Percentiles rank a stretch among this genome's conserved stretches.
Evolutionary conservation across 2,113 vertebrate species (phyloP).

Genomic region (Nanorana parkeri): DNA sequence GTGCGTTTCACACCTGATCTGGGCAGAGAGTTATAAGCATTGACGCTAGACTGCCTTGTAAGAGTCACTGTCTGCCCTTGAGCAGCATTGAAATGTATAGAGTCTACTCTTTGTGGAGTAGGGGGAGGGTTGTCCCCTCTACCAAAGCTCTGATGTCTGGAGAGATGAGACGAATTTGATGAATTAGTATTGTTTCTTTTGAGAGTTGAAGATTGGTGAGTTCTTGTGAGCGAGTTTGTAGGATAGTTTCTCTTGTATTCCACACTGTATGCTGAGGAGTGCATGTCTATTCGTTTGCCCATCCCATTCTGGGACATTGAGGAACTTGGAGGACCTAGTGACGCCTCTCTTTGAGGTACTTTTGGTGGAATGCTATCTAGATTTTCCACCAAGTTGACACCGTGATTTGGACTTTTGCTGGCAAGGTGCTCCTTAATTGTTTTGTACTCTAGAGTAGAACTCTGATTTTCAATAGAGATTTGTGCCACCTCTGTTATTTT

Average conservation of each 20-base stretch:
- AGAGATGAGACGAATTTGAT: constrained; percentile 95
- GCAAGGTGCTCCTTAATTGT: constrained; percentile 83
- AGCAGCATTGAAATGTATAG: constrained; percentile 89
- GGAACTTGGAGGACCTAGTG: constrained; percentile 79
- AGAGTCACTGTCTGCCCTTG: constrained; percentile 83
- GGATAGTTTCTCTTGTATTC: constrained; percentile 89
- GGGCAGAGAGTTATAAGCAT: constrained; percentile 89
- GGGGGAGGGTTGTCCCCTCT: constrained; percentile 91
- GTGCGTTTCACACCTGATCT: constrained; percentile 89
- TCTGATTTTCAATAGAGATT: constrained; percentile 87
- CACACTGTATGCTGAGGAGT: constrained; percentile 87
- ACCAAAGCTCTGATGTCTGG: constrained; percentile 92
- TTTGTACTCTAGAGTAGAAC: constrained; percentile 94
- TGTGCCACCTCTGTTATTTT: constrained; percentile 82
- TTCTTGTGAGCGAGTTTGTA: constrained; percentile 79
- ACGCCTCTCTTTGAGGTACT: constrained; percentile 95
- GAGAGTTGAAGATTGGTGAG: constrained; percentile 80
- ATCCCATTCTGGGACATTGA: constrained; percentile 84
- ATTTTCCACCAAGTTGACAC: constrained; percentile 84
- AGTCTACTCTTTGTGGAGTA: constrained; percentile 95
- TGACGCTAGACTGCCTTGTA: constrained; percentile 88
- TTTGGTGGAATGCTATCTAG: constrained; percentile 87
- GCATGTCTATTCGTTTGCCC: constrained; percentile 92
- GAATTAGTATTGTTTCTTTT: constrained; percentile 99
- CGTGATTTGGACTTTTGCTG: constrained; percentile 86